Evolutionary conservation across 2,888 invertebrate species (phyloP), one percentile per base, ranked within the genome.

Genomic region (Nezara viridula): DNA sequence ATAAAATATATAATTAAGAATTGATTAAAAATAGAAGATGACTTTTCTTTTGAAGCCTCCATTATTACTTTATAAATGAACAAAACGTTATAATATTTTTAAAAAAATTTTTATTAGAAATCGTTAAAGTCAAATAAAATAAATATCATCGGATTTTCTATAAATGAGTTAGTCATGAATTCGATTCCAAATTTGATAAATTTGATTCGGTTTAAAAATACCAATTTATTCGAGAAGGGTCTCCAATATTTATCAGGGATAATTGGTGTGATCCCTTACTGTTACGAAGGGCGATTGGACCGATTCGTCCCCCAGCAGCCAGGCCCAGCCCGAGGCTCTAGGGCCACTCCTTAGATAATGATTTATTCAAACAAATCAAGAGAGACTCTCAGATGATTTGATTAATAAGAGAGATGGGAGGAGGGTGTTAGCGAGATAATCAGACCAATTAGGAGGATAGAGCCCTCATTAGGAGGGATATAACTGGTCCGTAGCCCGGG

Each of bases 321-420:
- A 44, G n/a, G n/a, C n/a, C n/a, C n/a, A n/a, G n/a, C n/a, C 24
- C 2, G n/a, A n/a, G 60, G 14, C 60, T 14, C 60, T 5, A 37
- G 32, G 66, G 37, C 66, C 66, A 73, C 66, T 81, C 81, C 81
- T 40, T n/a, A 44, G 44, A 40, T 81, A 81, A 81, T 47, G 81
- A 81, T 81, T 81, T 81, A 81, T 81, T 81, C 81, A 81, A 81
- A 81, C 81, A 81, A 81, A 44, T 81, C 44, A 81, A 81, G 81
- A 47, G 81, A 81, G 44, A 37, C 66, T 73, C 66, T 73, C 32
- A 37, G 66, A 73, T 73, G 66, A 73, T 73, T 73, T 73, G 66
- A 73, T 73, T 73, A 73, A 73, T 73, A 32, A 81, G 81, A 81
- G 81, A 81, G 81, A 21, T 47, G n/a, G 81, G 40, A 47, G n/a